phyloP scores from a whole-genome alignment of 2,888 invertebrate genomes.

The Salticus scenicus region DNA sequence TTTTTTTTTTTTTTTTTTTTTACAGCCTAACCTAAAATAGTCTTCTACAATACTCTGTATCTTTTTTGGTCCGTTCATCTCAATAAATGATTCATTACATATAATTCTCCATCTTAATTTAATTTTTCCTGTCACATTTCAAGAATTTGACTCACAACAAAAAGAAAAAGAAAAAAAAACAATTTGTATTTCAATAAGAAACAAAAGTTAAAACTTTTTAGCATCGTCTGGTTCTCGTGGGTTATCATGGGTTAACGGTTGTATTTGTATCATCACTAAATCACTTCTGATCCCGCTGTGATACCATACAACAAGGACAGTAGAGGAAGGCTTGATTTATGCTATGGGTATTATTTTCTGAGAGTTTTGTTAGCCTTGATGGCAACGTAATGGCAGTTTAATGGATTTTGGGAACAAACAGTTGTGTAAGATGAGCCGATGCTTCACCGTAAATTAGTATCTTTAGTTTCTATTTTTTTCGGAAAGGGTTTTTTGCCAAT shows the following conservation, averaged over 20 bases:
- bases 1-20: too few species aligned
- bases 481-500: background rate
- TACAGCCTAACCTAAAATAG: background rate
- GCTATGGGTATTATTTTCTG: constrained; percentile 5
- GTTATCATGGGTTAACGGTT: constrained; percentile 61
- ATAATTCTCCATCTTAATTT: constrained; percentile 26
- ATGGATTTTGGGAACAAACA: constrained; percentile 38
- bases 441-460: background rate
- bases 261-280: constrained; percentile 45
- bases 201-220: constrained; percentile 10
- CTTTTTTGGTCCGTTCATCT: constrained; percentile 27
- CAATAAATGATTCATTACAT: constrained; percentile 38
- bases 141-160: background rate
- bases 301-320: background rate
- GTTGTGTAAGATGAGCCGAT: background rate
- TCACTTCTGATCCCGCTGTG: constrained; percentile 27
- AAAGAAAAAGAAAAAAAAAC: background rate
- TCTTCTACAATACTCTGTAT: background rate
- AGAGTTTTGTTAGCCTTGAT: constrained; percentile 5
- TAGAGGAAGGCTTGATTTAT: background rate
- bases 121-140: constrained; percentile 29
- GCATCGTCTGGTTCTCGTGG: constrained; percentile 3
- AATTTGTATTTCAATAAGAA: background rate
- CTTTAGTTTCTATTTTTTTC: background rate
- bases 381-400: constrained; percentile 34